Evolutionary conservation across 2,113 vertebrate genomes (phyloP), one percentile per base, ranked within the genome.

Genomic region (Martes martes): DNA sequence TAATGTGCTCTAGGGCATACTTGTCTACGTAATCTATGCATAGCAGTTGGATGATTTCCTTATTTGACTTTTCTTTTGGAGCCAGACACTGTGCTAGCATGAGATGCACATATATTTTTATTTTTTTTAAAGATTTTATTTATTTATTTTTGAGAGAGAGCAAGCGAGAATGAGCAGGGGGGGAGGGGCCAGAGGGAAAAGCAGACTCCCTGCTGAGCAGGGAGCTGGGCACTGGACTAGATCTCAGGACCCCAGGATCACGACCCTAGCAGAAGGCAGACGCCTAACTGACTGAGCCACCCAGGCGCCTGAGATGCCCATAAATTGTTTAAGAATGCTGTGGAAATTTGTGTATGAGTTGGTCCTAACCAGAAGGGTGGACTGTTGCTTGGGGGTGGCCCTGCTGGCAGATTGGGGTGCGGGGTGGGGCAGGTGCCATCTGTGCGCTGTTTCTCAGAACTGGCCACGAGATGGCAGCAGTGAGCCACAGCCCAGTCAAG

Each of bases 391-490:
- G 1, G 1, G 4, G 4, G 9, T 36, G 80, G n/a, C 11, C 15
- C 24, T 16, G n/a, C 21, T 61, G 42, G 14, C 33, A 1, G 18
- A 2, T 0, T 0, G 31, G 31, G 14, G 63, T 15, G 63, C 13
- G 6, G 1, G 9, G 8, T 39, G 78, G 1, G n/a, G 36, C 42
- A 71, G 8, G 39, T 1, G 14, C 28, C 28, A 4, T 14, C 28
- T 21, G 52, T 4, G 31, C 10, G 23, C 65, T 55, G 39, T 2
- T 52, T 78, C 21, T 28, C 4, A 45, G 65, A 21, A 28, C 2
- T 61, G 93, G 15, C 83, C 97, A 84, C 86, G 83, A 96, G 97
- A 45, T 89, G 95, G 97, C 8, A 31, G 61, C 26, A 86, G 50
- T 16, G 94, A 96, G 73, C 87, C 57, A 14, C 59, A 9, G 19